Percentiles rank a stretch among this genome's conserved stretches.
These are phyloP conservation scores for Pentalonia nigronervosa DNA, from an alignment of 1,140 invertebrate genomes.

Conservation along the genomic window DNA sequence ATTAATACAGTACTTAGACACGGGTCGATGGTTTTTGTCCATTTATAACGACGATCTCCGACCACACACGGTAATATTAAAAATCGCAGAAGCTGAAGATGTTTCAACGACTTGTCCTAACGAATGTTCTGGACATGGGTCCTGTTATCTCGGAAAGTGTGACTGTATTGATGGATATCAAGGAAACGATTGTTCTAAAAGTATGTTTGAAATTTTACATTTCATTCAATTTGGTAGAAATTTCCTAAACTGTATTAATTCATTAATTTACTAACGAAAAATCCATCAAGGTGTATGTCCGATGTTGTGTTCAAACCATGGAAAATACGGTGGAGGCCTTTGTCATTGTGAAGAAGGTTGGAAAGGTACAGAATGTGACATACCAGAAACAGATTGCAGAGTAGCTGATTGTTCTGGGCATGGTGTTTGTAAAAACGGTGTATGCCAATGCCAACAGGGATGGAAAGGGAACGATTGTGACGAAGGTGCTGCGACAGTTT, in stretches of 20 bases:
- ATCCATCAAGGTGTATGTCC: conserved; percentile 85
- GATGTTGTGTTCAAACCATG: conserved; percentile 94
- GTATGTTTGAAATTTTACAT: conserved; percentile 65
- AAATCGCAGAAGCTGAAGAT: conserved; percentile 84
- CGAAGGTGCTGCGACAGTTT: conserved; percentile 69
- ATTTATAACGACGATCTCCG: conserved; percentile 94
- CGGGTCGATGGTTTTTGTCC: conserved; percentile 93
- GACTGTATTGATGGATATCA: conserved; percentile 94
- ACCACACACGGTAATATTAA: conserved; percentile 76
- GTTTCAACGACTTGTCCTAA: conserved; percentile 89
- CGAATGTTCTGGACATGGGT: conserved; percentile 93
- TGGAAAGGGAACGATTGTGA: conserved; percentile 89
- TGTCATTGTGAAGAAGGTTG: conserved; percentile 97
- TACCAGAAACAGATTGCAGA: conserved; percentile 89
- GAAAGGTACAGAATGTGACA: conserved; percentile 95
- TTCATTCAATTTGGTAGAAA: background rate
- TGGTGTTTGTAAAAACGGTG: conserved; percentile 87
- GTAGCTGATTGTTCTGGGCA: conserved; percentile 90
- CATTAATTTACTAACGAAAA: background rate
- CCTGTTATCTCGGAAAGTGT: conserved; percentile 93
- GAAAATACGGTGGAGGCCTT: conserved; percentile 91
- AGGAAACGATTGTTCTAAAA: conserved; percentile 89
- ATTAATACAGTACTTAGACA: conserved; percentile 86
- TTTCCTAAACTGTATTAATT: background rate
- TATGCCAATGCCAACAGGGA: conserved; percentile 87